phyloP scores from a whole-genome alignment of 1,140 invertebrate species.

The Nebria ingens region DNA sequence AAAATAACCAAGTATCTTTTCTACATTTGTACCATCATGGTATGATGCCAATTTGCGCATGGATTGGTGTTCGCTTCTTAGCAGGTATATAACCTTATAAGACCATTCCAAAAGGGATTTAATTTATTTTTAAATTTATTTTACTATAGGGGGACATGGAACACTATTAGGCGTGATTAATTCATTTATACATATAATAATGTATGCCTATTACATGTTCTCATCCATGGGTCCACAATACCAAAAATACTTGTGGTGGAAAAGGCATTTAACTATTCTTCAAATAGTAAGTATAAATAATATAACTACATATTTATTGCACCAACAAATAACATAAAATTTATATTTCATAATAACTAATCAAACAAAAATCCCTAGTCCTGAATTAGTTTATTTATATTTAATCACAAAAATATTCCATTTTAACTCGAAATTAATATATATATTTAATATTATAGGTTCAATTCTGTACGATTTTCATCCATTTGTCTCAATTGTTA shows the following conservation, averaged over 20 bases:
- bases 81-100: slow-evolving; percentile 36
- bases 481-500: slow-evolving; percentile 54
- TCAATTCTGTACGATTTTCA: slow-evolving; percentile 69
- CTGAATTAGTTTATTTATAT: slow-evolving; percentile 5
- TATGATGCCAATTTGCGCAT: slow-evolving; percentile 62
- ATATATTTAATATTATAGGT: slow-evolving; percentile 46
- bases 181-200: slow-evolving; percentile 71
- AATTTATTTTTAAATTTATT: neutral
- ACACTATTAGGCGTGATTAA: slow-evolving; percentile 78
- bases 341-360: neutral
- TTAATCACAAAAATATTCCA: slow-evolving; percentile 1
- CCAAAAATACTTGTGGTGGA: slow-evolving; percentile 88
- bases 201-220: slow-evolving; percentile 79
- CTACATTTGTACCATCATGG: slow-evolving; percentile 67
- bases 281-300: slow-evolving; percentile 71
- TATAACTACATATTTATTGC: slow-evolving; percentile 21
- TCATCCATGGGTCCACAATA: slow-evolving; percentile 69
- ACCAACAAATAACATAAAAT: slow-evolving; percentile 21
- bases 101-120: neutral
- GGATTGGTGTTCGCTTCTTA: slow-evolving; percentile 75
- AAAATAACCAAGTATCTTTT: slow-evolving; percentile 61
- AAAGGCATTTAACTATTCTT: slow-evolving; percentile 74
- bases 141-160: slow-evolving; percentile 57
- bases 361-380: neutral
- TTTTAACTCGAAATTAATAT: neutral